phyloP scores from a whole-genome alignment of 1,140 invertebrate genomes.

The Ladona fulva region DNA sequence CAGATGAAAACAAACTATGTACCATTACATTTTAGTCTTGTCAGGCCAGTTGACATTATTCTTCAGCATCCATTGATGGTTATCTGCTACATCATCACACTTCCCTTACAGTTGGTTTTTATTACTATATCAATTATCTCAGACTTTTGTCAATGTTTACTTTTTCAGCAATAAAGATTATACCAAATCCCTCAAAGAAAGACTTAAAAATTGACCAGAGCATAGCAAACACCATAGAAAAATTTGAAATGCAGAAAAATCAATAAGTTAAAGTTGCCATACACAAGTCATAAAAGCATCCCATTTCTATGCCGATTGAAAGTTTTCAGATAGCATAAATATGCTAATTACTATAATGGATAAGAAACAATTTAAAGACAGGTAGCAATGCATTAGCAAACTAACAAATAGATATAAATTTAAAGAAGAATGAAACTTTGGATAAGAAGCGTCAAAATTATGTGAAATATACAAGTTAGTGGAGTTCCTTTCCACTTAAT shows the following conservation, averaged over 20 bases:
- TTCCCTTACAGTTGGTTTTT: background rate
- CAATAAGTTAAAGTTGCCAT: background rate
- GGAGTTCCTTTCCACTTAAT: background rate
- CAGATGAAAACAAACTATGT: constrained; percentile 10
- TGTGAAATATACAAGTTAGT: constrained; percentile 3
- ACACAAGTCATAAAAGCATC: constrained; percentile 9
- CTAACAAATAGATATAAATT: constrained; percentile 8
- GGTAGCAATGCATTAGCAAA: background rate
- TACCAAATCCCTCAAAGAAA: background rate
- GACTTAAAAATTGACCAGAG: background rate
- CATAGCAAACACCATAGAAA: constrained; percentile 9
- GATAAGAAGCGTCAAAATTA: background rate
- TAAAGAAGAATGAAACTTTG: background rate
- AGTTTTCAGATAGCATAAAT: background rate
- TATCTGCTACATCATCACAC: background rate
- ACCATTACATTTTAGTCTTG: constrained; percentile 3
- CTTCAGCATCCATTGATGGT: background rate
- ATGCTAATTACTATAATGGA: background rate
- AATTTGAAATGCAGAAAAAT: constrained; percentile 7
- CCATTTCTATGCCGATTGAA: background rate
- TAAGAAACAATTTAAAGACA: background rate
- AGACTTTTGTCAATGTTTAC: too few species aligned
- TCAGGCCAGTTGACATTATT: background rate
- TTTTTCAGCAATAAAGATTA: too few species aligned
- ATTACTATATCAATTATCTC: too few species aligned